Evolutionary conservation across 2,113 vertebrate species (phyloP).

Genomic region (Odobenus rosmarus): DNA sequence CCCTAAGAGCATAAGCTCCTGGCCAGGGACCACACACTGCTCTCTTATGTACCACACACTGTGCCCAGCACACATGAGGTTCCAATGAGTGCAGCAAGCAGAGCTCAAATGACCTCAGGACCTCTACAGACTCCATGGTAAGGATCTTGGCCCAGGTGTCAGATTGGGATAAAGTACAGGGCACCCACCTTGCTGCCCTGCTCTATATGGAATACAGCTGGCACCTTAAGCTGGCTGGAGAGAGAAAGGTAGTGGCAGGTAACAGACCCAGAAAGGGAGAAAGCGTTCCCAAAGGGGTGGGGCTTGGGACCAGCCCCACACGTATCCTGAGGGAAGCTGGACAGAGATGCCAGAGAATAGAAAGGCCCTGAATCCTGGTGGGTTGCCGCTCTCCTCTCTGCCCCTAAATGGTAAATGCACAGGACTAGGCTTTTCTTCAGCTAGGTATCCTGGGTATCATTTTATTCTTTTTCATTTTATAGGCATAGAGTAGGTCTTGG

Average conservation of each 20-base stretch:
- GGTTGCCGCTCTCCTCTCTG: neutral
- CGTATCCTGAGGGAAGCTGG: neutral
- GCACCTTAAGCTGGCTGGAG: neutral
- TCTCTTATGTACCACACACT: neutral
- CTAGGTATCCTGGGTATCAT: neutral
- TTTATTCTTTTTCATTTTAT: constrained; percentile 28
- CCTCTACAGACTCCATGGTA: neutral
- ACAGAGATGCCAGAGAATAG: neutral
- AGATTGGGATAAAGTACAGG: neutral
- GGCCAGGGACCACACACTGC: neutral
- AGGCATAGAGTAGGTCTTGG: neutral
- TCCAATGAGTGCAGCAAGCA: neutral
- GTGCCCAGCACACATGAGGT: neutral
- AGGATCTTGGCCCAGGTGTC: neutral
- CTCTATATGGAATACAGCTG: neutral
- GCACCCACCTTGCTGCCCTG: neutral
- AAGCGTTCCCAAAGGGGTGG: neutral
- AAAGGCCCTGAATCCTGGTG: neutral
- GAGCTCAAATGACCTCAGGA: neutral
- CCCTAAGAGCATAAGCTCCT: neutral
- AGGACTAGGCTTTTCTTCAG: constrained; percentile 32
- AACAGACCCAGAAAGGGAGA: neutral
- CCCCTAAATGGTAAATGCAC: neutral
- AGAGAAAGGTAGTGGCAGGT: neutral
- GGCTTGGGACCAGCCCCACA: neutral